phyloP scores from a whole-genome alignment of 2,797 vertebrate species.

The Gymnocypris eckloni region DNA sequence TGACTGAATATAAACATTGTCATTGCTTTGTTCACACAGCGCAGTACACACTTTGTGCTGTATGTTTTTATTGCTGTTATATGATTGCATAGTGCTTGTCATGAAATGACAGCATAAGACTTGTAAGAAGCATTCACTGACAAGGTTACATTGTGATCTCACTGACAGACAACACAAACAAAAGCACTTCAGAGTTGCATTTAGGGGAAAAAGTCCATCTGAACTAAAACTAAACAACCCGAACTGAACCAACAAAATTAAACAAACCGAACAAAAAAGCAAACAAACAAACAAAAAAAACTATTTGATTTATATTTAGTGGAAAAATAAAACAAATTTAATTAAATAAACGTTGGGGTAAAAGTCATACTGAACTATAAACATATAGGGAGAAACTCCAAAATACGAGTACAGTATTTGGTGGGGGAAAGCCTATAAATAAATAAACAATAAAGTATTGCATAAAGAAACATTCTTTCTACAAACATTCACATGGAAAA shows the following conservation, averaged over 20 bases:
- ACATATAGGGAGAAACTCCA: too few species aligned
- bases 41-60: neutral
- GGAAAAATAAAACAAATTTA: too few species aligned
- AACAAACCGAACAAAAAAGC: neutral
- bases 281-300: neutral
- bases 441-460: neutral
- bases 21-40: neutral
- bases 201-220: neutral
- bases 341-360: too few species aligned
- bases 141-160: neutral
- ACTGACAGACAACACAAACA: neutral
- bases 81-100: neutral
- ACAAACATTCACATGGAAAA: neutral
- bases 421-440: neutral
- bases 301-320: neutral
- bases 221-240: neutral
- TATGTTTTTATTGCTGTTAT: neutral
- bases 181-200: neutral
- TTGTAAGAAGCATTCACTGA: neutral
- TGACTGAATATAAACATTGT: constrained; percentile 38
- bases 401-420: too few species aligned
- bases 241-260: too few species aligned
- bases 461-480: neutral
- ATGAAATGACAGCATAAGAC: neutral
- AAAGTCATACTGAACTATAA: too few species aligned